phyloP scores from a whole-genome alignment of 37 sponge, comb jelly and placozoan genomes.

The Ephydatia muelleri region DNA sequence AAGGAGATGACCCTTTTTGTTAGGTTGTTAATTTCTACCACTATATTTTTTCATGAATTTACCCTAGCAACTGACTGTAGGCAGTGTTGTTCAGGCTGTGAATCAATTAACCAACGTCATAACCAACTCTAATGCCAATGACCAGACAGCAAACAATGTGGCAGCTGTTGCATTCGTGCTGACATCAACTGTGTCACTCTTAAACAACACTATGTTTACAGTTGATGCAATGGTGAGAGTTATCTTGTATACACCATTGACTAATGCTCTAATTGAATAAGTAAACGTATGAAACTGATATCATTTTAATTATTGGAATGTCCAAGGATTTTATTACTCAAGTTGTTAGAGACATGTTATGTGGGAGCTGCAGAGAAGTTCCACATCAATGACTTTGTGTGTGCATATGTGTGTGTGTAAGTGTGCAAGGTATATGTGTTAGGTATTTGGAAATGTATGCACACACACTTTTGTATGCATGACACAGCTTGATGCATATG shows the following conservation, averaged over 20 bases:
- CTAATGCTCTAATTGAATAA: no score
- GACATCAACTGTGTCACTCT: not conserved
- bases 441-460: slow-evolving; percentile 37
- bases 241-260: no score
- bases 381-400: not conserved
- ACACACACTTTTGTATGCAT: not conserved
- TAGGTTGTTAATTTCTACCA: not conserved
- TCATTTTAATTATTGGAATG: no score
- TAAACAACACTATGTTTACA: not conserved
- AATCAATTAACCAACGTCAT: not conserved
- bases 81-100: not conserved
- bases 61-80: not conserved
- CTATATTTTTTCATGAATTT: not conserved
- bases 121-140: not conserved
- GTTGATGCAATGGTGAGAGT: slow-evolving; percentile 19
- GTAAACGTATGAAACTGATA: no score
- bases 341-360: no score
- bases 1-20: not conserved
- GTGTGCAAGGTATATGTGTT: no score
- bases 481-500: not conserved
- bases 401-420: no score
- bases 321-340: no score
- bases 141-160: slow-evolving; percentile 31
- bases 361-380: no score
- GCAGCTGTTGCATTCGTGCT: slow-evolving; percentile 12